These are phyloP conservation scores for Wasmannia auropunctata DNA, from an alignment of 1,140 invertebrate species.

Conservation along the genomic window DNA sequence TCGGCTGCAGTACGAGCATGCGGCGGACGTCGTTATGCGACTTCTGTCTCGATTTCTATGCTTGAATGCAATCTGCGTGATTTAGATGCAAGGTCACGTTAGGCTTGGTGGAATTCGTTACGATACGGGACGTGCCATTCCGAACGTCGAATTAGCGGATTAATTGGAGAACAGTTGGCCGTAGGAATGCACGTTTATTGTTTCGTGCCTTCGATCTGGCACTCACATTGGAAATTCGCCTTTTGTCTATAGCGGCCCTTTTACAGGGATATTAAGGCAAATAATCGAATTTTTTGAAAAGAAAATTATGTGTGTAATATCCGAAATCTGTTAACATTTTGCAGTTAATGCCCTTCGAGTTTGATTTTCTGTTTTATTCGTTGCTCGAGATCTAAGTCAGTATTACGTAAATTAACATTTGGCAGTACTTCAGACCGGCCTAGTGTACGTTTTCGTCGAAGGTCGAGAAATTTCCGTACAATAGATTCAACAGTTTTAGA, in stretches of 20 bases:
- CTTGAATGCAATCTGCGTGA: conserved; percentile 54
- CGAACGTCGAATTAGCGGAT: conserved; percentile 56
- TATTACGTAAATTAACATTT: conserved; percentile 66
- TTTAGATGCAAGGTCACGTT: conserved; percentile 56
- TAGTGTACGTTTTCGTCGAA: conserved; percentile 46
- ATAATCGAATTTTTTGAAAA: neutral
- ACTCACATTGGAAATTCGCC: neutral
- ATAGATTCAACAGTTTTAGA: conserved; percentile 25
- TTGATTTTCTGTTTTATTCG: conserved; percentile 17
- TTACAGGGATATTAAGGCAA: neutral
- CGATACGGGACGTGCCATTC: conserved; percentile 36
- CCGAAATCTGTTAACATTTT: neutral
- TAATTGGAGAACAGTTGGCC: conserved; percentile 55
- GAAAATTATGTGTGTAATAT: neutral
- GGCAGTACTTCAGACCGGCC: conserved; percentile 50
- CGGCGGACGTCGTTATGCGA: conserved; percentile 54
- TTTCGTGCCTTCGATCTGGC: neutral
- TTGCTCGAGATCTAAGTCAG: conserved; percentile 15
- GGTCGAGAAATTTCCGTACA: conserved; percentile 35
- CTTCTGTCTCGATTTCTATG: conserved; percentile 64
- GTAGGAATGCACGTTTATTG: conserved; percentile 44
- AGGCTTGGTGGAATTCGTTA: conserved; percentile 61
- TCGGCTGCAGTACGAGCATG: conserved; percentile 47
- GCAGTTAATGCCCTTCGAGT: neutral
- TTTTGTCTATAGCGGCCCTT: neutral